These are phyloP conservation scores for Luperina nickerlii DNA, from an alignment of 2,888 invertebrate genomes.

Conservation along the genomic window DNA sequence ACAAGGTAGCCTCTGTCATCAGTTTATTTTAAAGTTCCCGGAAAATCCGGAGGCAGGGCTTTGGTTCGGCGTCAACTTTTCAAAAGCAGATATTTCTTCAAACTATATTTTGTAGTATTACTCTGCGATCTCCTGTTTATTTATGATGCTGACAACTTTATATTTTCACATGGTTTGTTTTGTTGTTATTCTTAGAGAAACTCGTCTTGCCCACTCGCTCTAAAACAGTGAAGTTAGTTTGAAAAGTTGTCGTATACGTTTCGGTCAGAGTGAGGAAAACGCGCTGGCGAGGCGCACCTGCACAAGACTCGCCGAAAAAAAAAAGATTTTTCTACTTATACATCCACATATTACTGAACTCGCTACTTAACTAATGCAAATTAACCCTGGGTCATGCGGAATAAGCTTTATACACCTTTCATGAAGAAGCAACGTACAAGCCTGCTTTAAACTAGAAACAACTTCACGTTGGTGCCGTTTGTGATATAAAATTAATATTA, in stretches of 20 bases:
- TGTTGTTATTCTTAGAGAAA: not conserved
- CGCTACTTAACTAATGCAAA: not conserved
- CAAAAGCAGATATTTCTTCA: slow-evolving; percentile 6
- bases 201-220: not conserved
- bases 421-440: not conserved
- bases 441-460: not conserved
- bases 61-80: not conserved
- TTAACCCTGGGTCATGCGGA: no score
- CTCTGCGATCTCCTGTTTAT: not conserved
- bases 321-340: not conserved
- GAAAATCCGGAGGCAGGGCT: not conserved
- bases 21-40: not conserved
- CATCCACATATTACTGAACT: not conserved
- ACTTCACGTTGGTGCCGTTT: not conserved
- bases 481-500: not conserved
- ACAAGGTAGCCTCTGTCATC: not conserved
- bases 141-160: not conserved
- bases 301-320: no score
- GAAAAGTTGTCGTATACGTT: no score
- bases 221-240: not conserved
- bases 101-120: not conserved
- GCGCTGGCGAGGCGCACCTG: no score
- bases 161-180: not conserved
- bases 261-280: not conserved
- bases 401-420: not conserved